These are phyloP conservation scores for Calosoma granatense DNA, from an alignment of 1,140 invertebrate genomes.

Conservation along the genomic window DNA sequence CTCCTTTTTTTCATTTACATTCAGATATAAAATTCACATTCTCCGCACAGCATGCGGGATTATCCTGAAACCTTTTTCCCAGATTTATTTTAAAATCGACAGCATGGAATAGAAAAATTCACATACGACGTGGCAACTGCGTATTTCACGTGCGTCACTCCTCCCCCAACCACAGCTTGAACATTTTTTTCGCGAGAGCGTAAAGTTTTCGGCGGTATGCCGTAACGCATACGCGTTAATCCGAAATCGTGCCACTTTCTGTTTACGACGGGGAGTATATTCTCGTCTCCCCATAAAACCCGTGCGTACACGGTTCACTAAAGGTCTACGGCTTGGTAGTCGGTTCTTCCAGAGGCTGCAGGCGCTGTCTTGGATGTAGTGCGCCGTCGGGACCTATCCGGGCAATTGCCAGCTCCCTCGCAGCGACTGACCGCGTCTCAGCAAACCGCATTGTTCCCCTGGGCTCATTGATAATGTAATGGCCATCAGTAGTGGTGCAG, in stretches of 20 bases:
- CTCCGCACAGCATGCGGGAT: too few species aligned
- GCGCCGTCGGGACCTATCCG: not conserved
- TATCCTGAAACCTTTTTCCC: too few species aligned
- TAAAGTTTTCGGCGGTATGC: not conserved
- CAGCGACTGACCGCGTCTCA: not conserved
- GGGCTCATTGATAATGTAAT: slow-evolving; percentile 3
- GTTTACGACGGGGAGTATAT: slow-evolving; percentile 1
- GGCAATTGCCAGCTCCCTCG: not conserved
- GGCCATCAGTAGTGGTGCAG: not conserved
- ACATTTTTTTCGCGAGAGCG: too few species aligned
- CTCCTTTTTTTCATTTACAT: too few species aligned
- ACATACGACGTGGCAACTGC: too few species aligned
- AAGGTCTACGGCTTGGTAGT: not conserved
- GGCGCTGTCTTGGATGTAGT: not conserved
- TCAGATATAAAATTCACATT: too few species aligned
- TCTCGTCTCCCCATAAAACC: not conserved
- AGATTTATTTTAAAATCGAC: too few species aligned
- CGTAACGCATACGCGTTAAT: slow-evolving; percentile 5
- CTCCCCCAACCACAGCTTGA: too few species aligned
- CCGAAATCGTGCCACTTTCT: slow-evolving; percentile 1
- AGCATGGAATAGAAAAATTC: too few species aligned
- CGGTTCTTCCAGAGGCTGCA: not conserved
- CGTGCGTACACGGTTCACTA: not conserved
- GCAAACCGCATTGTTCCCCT: not conserved
- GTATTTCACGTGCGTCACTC: too few species aligned